phyloP scores from a whole-genome alignment of 2,888 invertebrate genomes.

The Monochamus alternatus region DNA sequence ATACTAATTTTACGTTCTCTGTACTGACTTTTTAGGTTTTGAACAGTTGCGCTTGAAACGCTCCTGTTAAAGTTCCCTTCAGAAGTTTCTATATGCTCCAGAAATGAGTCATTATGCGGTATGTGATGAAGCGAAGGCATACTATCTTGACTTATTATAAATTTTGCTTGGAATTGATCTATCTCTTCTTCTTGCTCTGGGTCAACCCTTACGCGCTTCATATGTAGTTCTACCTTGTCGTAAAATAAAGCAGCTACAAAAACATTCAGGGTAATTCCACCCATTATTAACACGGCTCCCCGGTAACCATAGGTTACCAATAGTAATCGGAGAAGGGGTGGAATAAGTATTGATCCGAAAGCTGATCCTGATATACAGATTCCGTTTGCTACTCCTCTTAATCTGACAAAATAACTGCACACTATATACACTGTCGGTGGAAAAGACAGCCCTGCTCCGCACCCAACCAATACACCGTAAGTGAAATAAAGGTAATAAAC shows the following conservation, averaged over 20 bases:
- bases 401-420: constrained; percentile 86
- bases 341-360: constrained; percentile 88
- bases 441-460: constrained; percentile 89
- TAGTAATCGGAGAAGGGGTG: constrained; percentile 82
- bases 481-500: constrained; percentile 86
- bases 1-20: constrained; percentile 77
- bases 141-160: constrained; percentile 67
- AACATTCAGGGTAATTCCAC: constrained; percentile 86
- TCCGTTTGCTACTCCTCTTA: constrained; percentile 88
- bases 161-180: constrained; percentile 66
- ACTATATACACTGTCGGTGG: constrained; percentile 93
- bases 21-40: constrained; percentile 70
- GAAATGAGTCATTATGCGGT: constrained; percentile 66
- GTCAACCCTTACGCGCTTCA: constrained; percentile 76
- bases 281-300: constrained; percentile 86
- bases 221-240: constrained; percentile 87
- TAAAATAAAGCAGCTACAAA: constrained; percentile 89
- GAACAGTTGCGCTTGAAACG: constrained; percentile 81
- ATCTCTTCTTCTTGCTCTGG: constrained; percentile 61
- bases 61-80: constrained; percentile 76
- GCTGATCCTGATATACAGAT: constrained; percentile 92
- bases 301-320: constrained; percentile 85
- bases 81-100: constrained; percentile 62
- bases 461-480: constrained; percentile 87
- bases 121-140: constrained; percentile 65